Conservation (phyloP, 1,140 invertebrate genomes). For the Drosophila nannoptera region DNA sequence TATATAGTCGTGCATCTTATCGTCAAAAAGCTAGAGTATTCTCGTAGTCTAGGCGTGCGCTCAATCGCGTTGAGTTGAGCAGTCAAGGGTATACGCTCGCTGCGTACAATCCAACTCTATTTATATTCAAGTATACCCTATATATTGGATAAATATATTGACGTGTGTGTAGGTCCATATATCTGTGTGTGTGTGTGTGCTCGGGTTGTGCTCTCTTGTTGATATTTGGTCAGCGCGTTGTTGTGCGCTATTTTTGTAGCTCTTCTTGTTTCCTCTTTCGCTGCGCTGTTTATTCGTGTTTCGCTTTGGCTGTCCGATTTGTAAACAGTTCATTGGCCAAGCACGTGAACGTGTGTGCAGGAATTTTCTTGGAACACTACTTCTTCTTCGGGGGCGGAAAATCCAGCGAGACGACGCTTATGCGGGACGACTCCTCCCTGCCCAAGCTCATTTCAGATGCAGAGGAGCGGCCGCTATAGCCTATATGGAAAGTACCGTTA, state of each 20-base stretch:
- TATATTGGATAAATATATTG: background rate
- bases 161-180: background rate
- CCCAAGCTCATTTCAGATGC: slow-evolving; percentile 41
- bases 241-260: slow-evolving; percentile 50
- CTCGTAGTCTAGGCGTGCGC: background rate
- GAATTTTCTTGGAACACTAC: slow-evolving; percentile 12
- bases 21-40: background rate
- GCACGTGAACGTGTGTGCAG: slow-evolving; percentile 34
- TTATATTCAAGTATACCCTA: slow-evolving; percentile 13
- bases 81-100: slow-evolving; percentile 21
- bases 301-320: slow-evolving; percentile 52
- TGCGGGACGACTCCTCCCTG: slow-evolving; percentile 45
- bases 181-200: background rate
- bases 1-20: too few species aligned
- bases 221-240: slow-evolving; percentile 21
- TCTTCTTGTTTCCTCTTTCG: slow-evolving; percentile 23
- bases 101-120: slow-evolving; percentile 14
- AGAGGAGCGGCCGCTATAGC: slow-evolving; percentile 49
- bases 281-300: slow-evolving; percentile 46
- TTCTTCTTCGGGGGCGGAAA: slow-evolving; percentile 48
- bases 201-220: slow-evolving; percentile 15
- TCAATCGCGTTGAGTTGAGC: background rate
- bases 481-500: slow-evolving; percentile 1
- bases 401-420: slow-evolving; percentile 66
- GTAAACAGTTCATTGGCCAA: slow-evolving; percentile 56